Conservation (phyloP, 2,797 vertebrate genomes). For the Tadarida brasiliensis region DNA sequence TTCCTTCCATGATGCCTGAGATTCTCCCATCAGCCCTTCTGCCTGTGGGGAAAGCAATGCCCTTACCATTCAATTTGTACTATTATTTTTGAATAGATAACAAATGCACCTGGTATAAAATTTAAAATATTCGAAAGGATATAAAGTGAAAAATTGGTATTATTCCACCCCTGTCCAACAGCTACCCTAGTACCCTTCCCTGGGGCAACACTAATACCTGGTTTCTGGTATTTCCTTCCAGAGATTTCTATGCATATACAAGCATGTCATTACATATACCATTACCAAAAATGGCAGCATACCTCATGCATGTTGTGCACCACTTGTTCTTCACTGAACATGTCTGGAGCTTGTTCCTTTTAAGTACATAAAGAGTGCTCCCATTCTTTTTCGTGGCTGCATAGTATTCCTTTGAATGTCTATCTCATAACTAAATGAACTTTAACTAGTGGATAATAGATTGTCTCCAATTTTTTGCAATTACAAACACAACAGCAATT, state of each 20-base stretch:
- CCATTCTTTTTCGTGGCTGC: not conserved
- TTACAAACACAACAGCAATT: not conserved
- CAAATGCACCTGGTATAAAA: not conserved
- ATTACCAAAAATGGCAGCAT: not conserved
- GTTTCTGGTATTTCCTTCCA: not conserved
- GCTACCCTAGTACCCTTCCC: no score
- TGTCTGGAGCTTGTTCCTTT: not conserved
- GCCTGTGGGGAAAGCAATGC: not conserved
- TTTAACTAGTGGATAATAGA: not conserved
- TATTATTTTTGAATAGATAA: not conserved
- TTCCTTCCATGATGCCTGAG: fast-evolving
- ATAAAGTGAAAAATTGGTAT: not conserved
- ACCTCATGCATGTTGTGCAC: not conserved
- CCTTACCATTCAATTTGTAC: not conserved
- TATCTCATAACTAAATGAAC: not conserved
- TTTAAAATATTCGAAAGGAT: not conserved
- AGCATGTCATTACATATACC: fast-evolving
- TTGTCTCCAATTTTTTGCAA: not conserved
- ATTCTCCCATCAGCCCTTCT: not conserved
- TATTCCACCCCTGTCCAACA: not conserved
- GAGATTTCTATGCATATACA: not conserved
- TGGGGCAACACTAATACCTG: not conserved
- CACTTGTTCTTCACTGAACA: not conserved
- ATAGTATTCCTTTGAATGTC: not conserved
- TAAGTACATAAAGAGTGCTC: not conserved